These are phyloP conservation scores for Prochilodus magdalenae DNA, from an alignment of 2,113 vertebrate species.

Conservation along the genomic window DNA sequence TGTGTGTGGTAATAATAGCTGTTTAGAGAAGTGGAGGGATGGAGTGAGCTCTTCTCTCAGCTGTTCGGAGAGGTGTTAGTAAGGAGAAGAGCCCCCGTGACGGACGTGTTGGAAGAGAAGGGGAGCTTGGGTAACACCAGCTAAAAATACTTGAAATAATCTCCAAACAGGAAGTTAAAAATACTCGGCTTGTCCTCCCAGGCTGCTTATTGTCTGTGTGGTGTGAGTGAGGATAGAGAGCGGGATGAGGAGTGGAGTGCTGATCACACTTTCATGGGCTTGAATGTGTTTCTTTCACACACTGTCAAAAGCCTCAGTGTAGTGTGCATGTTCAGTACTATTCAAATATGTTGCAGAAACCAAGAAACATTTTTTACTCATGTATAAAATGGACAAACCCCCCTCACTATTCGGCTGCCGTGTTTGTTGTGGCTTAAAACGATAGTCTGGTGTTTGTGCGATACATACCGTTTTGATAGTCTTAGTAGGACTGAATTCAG, in stretches of 20 bases:
- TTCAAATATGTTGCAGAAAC: too few relatives aligned
- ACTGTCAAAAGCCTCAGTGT: too few relatives aligned
- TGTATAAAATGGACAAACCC: too few relatives aligned
- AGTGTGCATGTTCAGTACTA: too few relatives aligned
- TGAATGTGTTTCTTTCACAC: too few relatives aligned
- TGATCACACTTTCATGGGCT: background rate
- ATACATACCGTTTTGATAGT: too few relatives aligned
- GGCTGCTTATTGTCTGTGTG: slow-evolving; percentile 31
- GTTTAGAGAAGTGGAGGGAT: background rate
- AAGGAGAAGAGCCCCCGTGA: slow-evolving; percentile 9
- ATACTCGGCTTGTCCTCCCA: slow-evolving; percentile 30
- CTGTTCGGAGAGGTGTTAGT: background rate
- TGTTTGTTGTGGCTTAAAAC: too few relatives aligned
- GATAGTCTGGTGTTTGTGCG: too few relatives aligned
- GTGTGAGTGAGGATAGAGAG: slow-evolving; percentile 12
- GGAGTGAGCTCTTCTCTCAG: background rate
- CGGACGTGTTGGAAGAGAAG: slow-evolving; percentile 65
- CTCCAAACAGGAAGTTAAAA: slow-evolving; percentile 60
- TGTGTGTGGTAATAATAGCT: background rate
- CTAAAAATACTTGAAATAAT: slow-evolving; percentile 64
- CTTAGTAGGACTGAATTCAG: too few relatives aligned
- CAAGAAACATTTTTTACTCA: too few relatives aligned
- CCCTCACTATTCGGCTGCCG: too few relatives aligned
- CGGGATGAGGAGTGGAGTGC: background rate
- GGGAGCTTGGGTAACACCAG: slow-evolving; percentile 55